Evolutionary conservation across 2,113 vertebrate species (phyloP).

Genomic region (human): DNA sequence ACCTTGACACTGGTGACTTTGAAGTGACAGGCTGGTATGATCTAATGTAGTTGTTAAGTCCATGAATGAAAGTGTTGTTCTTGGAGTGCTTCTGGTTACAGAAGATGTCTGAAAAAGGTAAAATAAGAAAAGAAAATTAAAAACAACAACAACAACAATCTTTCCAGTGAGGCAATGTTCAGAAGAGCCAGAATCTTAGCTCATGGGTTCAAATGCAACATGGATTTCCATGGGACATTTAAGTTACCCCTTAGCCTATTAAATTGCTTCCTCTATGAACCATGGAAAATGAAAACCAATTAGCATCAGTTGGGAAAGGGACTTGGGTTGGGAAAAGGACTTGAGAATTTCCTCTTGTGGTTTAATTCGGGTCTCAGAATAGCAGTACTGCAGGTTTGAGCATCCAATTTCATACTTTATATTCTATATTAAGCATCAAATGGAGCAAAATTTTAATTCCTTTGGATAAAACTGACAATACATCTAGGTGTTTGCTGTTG

Average conservation of each 20-base stretch:
- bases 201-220: slow-evolving; percentile 11
- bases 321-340: background rate
- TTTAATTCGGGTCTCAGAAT: slow-evolving; percentile 30
- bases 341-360: slow-evolving; percentile 49
- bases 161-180: background rate
- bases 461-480: slow-evolving; percentile 39
- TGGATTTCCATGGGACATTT: background rate
- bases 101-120: slow-evolving; percentile 19
- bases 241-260: background rate
- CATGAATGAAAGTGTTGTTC: slow-evolving; percentile 9
- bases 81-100: background rate
- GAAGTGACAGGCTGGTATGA: background rate
- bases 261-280: slow-evolving; percentile 43
- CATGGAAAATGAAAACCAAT: slow-evolving; percentile 46
- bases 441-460: slow-evolving; percentile 22
- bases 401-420: slow-evolving; percentile 33
- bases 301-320: slow-evolving; percentile 6
- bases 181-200: background rate
- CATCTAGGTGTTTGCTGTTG: background rate
- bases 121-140: background rate
- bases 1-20: background rate
- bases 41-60: background rate
- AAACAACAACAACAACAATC: background rate
- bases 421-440: slow-evolving; percentile 38
- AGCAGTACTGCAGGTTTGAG: background rate